Evolutionary conservation across 2,113 vertebrate genomes (phyloP), one percentile per base, ranked within the genome.

Genomic region (Misgurnus anguillicaudatus): DNA sequence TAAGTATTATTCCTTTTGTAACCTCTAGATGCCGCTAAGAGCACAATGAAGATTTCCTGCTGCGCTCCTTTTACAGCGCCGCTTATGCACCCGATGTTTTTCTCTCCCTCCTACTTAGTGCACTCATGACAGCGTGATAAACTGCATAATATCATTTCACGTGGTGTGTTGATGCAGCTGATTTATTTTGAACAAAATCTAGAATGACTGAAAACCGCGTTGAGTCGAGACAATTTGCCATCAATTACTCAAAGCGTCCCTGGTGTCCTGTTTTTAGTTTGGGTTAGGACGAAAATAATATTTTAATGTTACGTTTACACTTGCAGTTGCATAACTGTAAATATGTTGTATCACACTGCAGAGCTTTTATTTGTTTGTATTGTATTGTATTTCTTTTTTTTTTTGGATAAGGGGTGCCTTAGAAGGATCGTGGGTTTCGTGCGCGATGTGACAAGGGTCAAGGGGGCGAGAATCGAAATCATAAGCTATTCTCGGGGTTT

Each of bases 21-120:
- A 83, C 88, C 92, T 89, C 89, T 85, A 90, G 89, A 90, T 88
- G 91, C 89, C 89, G 90, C 88, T 92, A 89, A 85, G 78, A 90
- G 90, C 89, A 88, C 87, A 90, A 87, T 63, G 87, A 91, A 84
- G 45, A 7, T 63, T 80, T 24, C 64, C 64, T 79, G 71, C 78
- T 75, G 77, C 11, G 74, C 17, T 57, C 16, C 41, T 7, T 31
- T 10, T 74, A 47, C 11, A 55, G 48, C 14, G 36, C 62, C 55
- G 31, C 74, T 61, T 47, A 3, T 72, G 38, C 58, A 6, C 36
- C 53, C 1, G 73, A 4, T 64, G 80, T 69, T 80, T 80, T 78
- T 82, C 47, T 45, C 48, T 64, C 4, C 47, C 24, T 58, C 11
- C 48, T 42, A 42, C 36, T 45, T 55, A n/a, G 53, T 66, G 31